These are phyloP conservation scores for Piscicola geometra DNA, from an alignment of 2,888 invertebrate species.

Conservation along the genomic window DNA sequence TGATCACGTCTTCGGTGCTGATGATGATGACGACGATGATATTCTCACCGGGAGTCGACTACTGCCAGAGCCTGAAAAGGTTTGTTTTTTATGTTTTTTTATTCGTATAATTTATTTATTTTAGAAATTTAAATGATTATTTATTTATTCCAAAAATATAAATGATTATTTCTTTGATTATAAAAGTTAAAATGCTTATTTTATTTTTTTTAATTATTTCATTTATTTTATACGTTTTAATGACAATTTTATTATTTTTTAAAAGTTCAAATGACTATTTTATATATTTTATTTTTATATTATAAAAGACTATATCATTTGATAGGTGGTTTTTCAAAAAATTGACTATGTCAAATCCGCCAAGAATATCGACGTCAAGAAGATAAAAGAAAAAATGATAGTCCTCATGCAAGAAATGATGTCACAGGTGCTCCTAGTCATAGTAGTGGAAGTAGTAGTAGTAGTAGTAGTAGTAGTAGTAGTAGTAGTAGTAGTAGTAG, in stretches of 20 bases:
- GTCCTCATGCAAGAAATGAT: neutral
- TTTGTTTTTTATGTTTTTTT: too few species aligned
- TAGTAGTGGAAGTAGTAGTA: too few species aligned
- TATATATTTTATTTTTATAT: too few species aligned
- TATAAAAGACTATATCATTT: neutral
- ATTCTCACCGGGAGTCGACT: neutral
- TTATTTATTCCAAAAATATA: too few species aligned
- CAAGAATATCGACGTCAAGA: constrained; percentile 5
- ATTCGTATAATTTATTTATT: neutral
- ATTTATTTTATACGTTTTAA: neutral
- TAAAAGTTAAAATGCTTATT: too few species aligned
- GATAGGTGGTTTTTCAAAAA: neutral
- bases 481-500: constrained; percentile 11
- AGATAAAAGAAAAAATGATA: neutral
- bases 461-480: constrained; percentile 12
- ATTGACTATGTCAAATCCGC: neutral
- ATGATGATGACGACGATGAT: constrained; percentile 26
- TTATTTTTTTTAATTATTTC: too few species aligned
- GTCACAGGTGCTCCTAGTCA: neutral
- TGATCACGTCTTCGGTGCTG: neutral
- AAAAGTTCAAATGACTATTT: neutral
- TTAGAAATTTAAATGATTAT: neutral
- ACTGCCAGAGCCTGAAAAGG: neutral
- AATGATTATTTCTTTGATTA: too few species aligned
- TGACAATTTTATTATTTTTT: neutral